Conservation (phyloP, 1,140 invertebrate genomes). For the Melipona quadrifasciata region DNA sequence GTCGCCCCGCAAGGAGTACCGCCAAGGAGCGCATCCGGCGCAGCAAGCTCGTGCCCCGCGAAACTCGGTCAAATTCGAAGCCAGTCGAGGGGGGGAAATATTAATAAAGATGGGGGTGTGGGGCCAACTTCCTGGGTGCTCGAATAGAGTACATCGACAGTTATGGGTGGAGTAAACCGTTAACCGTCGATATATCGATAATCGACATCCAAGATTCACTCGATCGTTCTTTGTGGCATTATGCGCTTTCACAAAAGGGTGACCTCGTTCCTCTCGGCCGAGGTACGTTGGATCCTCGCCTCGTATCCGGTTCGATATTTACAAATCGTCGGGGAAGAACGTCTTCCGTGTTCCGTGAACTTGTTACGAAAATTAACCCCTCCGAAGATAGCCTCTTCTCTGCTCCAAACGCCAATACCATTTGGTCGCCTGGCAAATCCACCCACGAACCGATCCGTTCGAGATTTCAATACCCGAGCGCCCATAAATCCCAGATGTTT, state of each 20-base stretch:
- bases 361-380: not conserved
- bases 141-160: constrained; percentile 58
- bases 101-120: constrained; percentile 71
- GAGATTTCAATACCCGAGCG: not conserved
- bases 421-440: not conserved
- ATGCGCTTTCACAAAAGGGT: constrained; percentile 52
- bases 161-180: constrained; percentile 68
- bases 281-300: not conserved
- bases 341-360: not conserved
- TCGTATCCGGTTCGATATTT: constrained; percentile 27
- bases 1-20: constrained; percentile 56
- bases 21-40: constrained; percentile 56
- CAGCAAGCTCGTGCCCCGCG: constrained; percentile 30
- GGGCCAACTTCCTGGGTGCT: constrained; percentile 70
- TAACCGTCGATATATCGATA: constrained; percentile 68
- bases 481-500: not conserved
- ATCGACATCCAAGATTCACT: constrained; percentile 60
- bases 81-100: constrained; percentile 63
- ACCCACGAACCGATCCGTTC: not conserved
- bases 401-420: not conserved
- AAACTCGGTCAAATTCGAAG: constrained; percentile 56
- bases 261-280: constrained; percentile 40
- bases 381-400: too few species aligned
- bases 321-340: not conserved
- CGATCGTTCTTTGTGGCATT: constrained; percentile 51